These are phyloP conservation scores for Perodicticus potto DNA, from an alignment of 2,797 vertebrate species.

Conservation along the genomic window DNA sequence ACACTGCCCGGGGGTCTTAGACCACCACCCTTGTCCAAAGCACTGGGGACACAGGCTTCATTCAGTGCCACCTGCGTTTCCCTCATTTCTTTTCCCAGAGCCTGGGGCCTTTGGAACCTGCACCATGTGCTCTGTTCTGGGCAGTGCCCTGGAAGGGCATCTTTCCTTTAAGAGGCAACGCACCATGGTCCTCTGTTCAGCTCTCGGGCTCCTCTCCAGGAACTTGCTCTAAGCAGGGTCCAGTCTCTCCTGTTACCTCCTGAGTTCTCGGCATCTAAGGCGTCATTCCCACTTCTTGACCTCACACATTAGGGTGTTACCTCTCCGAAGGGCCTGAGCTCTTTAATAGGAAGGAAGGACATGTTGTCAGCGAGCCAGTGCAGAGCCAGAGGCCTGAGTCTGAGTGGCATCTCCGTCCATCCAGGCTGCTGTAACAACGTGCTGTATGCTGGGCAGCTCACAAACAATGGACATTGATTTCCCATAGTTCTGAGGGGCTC, in stretches of 20 bases:
- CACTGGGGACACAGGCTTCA: neutral
- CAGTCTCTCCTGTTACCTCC: neutral
- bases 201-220: too few relatives aligned
- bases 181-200: too few relatives aligned
- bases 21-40: fast-evolving
- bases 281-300: neutral
- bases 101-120: fast-evolving
- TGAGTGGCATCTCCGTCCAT: neutral
- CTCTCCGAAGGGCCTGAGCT: neutral
- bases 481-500: neutral
- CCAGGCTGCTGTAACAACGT: neutral
- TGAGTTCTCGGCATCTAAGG: neutral
- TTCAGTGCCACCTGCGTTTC: neutral
- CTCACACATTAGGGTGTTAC: too few relatives aligned
- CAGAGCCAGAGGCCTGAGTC: fast-evolving
- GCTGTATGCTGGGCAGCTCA: neutral
- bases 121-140: fast-evolving
- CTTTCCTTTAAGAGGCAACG: neutral
- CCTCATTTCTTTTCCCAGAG: neutral
- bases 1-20: fast-evolving
- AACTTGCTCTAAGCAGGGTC: neutral
- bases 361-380: fast-evolving
- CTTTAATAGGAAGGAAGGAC: neutral
- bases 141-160: neutral
- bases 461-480: neutral